phyloP scores from a whole-genome alignment of 2,888 invertebrate genomes.

The Troilus luridus region DNA sequence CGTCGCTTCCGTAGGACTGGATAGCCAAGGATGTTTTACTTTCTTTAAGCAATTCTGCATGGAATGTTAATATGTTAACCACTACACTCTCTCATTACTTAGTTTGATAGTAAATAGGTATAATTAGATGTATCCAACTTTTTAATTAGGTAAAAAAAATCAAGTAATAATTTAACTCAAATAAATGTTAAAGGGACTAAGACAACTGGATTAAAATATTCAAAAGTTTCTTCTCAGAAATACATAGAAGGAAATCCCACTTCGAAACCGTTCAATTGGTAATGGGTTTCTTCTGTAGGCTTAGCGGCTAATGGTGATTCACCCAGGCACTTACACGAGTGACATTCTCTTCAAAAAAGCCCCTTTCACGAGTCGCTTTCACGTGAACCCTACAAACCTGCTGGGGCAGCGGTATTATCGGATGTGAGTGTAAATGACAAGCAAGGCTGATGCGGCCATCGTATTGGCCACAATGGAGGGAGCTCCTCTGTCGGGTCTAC shows the following conservation, averaged over 20 bases:
- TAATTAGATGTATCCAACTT: no score
- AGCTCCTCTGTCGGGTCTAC: not conserved
- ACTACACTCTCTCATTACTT: no score
- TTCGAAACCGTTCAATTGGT: not conserved
- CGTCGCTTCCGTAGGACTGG: no score
- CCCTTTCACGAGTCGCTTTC: not conserved
- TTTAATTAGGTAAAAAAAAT: not conserved
- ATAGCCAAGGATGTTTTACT: no score
- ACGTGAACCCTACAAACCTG: not conserved
- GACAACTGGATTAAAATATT: no score
- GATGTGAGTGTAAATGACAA: not conserved
- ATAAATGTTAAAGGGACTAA: not conserved
- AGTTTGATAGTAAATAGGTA: no score
- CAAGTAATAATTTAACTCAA: not conserved
- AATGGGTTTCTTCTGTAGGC: slow-evolving; percentile 3
- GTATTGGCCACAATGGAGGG: not conserved
- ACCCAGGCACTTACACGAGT: not conserved
- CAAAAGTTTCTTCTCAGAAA: not conserved
- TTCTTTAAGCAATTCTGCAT: no score
- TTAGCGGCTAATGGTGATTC: not conserved
- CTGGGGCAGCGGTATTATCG: not conserved
- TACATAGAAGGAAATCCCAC: not conserved
- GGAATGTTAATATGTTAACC: no score
- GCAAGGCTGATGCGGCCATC: not conserved
- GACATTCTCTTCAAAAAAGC: not conserved